Base-by-base conservation (phyloP, 2,113 vertebrate genomes). In the Rhinoptilus africanus region DNA sequence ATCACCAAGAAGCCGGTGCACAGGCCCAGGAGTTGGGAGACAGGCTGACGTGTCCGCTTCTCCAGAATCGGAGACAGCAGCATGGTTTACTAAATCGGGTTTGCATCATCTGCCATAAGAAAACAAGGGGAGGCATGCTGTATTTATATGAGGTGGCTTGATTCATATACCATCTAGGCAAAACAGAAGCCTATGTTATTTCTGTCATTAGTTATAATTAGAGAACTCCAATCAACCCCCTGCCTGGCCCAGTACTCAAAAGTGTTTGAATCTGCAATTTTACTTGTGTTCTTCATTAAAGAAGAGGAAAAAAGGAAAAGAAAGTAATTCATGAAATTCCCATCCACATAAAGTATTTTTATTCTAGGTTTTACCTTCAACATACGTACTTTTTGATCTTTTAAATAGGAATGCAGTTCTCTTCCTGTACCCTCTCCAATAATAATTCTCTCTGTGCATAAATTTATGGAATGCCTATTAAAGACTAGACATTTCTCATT, bases 181-280 rank as follows among this genome's bases (percentile, higher is more conserved):
- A 89, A 95, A 94, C 53, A 92, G 91, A 37, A 96, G 92, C 84
- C 75, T 77, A 79, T 93, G 89, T 93, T 97, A 91, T 95, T 97
- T 97, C 95, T 96, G 74, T 95, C 96, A 95, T 97, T 97, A 97
- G 89, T 87, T 95, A 92, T 94, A 97, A 97, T 97, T 96, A 96
- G 86, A 96, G 94, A 94, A 82, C 62, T 87, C 74, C 95, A 96
- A 97, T 97, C 97, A 97, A 95, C 95, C 97, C 96, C 96, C 95
- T 95, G 96, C 94, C 92, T 95, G 89, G 74, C 81, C 92, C 91
- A 95, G 71, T 62, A 82, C 86, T 95, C 95, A 89, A 67, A 95
- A 94, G 80, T 85, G 63, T 88, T 96, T 83, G 84, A 96, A 95
- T 97, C 89, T 91, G 87, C 89, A 97, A 94, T 97, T 95, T 89